Evolutionary conservation across 1,140 invertebrate genomes (phyloP).

Genomic region (Drosophila rhopaloa): DNA sequence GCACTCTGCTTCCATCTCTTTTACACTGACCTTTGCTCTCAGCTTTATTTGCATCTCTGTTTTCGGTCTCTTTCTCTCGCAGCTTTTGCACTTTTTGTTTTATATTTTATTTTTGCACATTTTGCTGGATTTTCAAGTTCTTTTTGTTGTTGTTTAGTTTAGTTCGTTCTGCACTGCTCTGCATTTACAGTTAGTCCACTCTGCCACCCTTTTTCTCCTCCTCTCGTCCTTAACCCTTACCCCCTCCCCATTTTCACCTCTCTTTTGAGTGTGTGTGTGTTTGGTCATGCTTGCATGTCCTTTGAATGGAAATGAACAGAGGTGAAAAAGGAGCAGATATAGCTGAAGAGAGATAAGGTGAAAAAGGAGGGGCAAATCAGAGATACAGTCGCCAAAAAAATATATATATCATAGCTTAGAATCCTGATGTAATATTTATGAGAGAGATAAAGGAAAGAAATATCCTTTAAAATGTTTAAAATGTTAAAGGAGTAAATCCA

Average conservation of each 20-base stretch:
- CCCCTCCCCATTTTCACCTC: conserved; percentile 1
- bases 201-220: conserved; percentile 15
- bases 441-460: too few relatives aligned
- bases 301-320: conserved; percentile 46
- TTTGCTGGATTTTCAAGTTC: conserved; percentile 60
- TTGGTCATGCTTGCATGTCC: conserved; percentile 57
- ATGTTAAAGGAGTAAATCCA: too few relatives aligned
- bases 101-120: conserved; percentile 67
- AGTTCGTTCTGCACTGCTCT: conserved; percentile 45
- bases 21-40: conserved; percentile 22
- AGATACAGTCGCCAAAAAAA: neutral
- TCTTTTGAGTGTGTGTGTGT: conserved; percentile 31
- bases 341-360: conserved; percentile 18
- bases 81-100: conserved; percentile 49
- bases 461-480: too few relatives aligned
- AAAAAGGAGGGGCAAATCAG: conserved; percentile 2
- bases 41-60: conserved; percentile 47
- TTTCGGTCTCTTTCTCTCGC: conserved; percentile 21
- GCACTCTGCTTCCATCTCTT: conserved; percentile 27
- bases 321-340: conserved; percentile 17
- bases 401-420: too few relatives aligned
- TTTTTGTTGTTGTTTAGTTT: conserved; percentile 33
- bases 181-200: conserved; percentile 66
- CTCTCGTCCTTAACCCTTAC: neutral
- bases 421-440: too few relatives aligned